Percentiles rank a stretch among this genome's conserved stretches.
Evolutionary conservation across 1,140 invertebrate genomes (phyloP).

Genomic region (Callitettix versicolor): DNA sequence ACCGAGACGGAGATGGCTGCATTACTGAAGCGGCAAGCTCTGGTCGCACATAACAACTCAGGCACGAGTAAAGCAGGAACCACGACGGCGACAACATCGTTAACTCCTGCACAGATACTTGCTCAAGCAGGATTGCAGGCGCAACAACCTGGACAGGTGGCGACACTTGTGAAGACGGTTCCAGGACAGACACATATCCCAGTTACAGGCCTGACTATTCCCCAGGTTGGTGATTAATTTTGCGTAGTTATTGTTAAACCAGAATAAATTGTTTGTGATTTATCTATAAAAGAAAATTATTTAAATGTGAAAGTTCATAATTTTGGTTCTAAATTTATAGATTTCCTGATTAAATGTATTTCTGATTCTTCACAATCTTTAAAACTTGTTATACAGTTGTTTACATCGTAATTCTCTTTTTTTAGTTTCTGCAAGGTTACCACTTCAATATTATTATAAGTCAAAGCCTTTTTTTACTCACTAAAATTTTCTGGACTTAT

Average conservation of each 20-base stretch:
- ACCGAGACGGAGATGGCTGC: slow-evolving; percentile 59
- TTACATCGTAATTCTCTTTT: too few relatives aligned
- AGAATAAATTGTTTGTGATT: too few relatives aligned
- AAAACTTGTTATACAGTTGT: too few relatives aligned
- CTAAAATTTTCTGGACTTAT: too few relatives aligned
- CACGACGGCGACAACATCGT: slow-evolving; percentile 30
- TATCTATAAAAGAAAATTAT: too few relatives aligned
- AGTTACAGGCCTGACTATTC: slow-evolving; percentile 18
- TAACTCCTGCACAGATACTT: slow-evolving; percentile 42
- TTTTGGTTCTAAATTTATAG: too few relatives aligned
- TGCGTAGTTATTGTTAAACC: not conserved
- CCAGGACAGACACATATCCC: slow-evolving; percentile 31
- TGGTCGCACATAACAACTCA: slow-evolving; percentile 37
- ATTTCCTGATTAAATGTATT: too few relatives aligned
- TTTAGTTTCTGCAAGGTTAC: too few relatives aligned
- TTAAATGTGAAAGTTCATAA: too few relatives aligned
- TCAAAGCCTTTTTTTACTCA: too few relatives aligned
- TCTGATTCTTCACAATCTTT: too few relatives aligned
- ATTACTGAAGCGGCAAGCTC: slow-evolving; percentile 53
- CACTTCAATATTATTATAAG: too few relatives aligned
- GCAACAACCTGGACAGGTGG: slow-evolving; percentile 33
- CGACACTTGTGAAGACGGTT: slow-evolving; percentile 48
- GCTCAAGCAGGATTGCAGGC: slow-evolving; percentile 43
- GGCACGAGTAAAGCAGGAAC: slow-evolving; percentile 28
- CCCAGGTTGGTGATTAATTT: slow-evolving; percentile 21